A percentile compares a stretch with the other conserved stretches of the same genome.
These are phyloP conservation scores for Avahi laniger DNA, from an alignment of 2,797 vertebrate species.

Conservation along the genomic window DNA sequence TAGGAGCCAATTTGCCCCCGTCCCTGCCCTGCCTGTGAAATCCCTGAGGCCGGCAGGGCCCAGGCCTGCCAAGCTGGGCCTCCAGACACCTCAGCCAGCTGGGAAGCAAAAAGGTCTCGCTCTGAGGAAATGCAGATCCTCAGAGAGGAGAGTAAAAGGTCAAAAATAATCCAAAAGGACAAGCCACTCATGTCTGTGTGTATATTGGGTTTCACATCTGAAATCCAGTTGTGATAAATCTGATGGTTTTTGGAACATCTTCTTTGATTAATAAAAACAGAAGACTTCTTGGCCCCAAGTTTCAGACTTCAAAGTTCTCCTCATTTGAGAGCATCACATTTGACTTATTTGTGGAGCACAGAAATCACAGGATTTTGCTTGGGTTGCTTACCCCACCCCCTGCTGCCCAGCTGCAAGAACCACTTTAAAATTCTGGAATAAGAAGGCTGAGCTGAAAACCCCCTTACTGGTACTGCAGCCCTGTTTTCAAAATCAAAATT, in stretches of 20 bases:
- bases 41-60: slow-evolving; percentile 53
- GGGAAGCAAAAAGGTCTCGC: slow-evolving; percentile 63
- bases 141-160: slow-evolving; percentile 81
- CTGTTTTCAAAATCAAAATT: background rate
- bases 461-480: background rate
- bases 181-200: slow-evolving; percentile 81
- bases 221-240: slow-evolving; percentile 86
- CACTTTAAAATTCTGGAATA: background rate
- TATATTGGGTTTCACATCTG: slow-evolving; percentile 85
- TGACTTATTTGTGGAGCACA: slow-evolving; percentile 76
- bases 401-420: background rate
- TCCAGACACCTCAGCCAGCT: slow-evolving; percentile 60
- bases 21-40: background rate
- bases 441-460: background rate
- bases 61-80: slow-evolving; percentile 54
- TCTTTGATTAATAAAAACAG: slow-evolving; percentile 87
- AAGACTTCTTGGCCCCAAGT: slow-evolving; percentile 79
- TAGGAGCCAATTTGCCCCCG: background rate
- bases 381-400: background rate
- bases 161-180: slow-evolving; percentile 83
- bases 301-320: slow-evolving; percentile 84
- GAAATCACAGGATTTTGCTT: slow-evolving; percentile 54
- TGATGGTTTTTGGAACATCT: slow-evolving; percentile 85
- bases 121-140: slow-evolving; percentile 80
- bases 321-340: slow-evolving; percentile 75